Evolutionary conservation across 2,113 vertebrate species (phyloP).

Genomic region (Neolamprologus falcicula): DNA sequence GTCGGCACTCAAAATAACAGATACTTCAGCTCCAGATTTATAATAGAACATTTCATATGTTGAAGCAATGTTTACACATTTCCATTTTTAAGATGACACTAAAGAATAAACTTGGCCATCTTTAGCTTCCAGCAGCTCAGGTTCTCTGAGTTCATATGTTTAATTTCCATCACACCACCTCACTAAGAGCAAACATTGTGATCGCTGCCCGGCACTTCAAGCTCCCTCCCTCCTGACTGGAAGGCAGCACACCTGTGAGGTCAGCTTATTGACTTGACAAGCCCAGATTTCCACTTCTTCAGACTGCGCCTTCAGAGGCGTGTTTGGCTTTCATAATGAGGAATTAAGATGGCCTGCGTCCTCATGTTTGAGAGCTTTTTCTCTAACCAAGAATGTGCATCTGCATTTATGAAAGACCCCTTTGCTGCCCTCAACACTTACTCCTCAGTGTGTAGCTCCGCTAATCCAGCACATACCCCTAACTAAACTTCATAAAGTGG

Average conservation of each 20-base stretch:
- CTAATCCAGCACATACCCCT: not conserved
- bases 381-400: not conserved
- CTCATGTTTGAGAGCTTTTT: not conserved
- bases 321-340: conserved; percentile 5
- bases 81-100: not conserved
- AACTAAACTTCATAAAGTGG: not conserved
- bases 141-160: conserved; percentile 11
- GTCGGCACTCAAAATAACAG: not conserved
- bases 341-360: not conserved
- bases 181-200: conserved; percentile 13
- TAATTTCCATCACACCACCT: conserved; percentile 23
- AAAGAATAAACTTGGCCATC: not conserved
- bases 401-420: conserved; percentile 22
- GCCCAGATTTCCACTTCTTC: not conserved
- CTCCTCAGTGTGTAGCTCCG: not conserved
- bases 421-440: not conserved
- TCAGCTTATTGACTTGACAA: not conserved
- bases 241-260: not conserved
- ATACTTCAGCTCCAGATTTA: not conserved
- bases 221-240: conserved; percentile 9
- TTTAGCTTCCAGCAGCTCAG: not conserved
- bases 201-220: not conserved
- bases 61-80: not conserved
- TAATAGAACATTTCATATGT: not conserved
- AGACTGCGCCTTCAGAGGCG: not conserved